Evolutionary conservation across 1,140 invertebrate genomes (phyloP).

Genomic region (Drosophila setifemur): DNA sequence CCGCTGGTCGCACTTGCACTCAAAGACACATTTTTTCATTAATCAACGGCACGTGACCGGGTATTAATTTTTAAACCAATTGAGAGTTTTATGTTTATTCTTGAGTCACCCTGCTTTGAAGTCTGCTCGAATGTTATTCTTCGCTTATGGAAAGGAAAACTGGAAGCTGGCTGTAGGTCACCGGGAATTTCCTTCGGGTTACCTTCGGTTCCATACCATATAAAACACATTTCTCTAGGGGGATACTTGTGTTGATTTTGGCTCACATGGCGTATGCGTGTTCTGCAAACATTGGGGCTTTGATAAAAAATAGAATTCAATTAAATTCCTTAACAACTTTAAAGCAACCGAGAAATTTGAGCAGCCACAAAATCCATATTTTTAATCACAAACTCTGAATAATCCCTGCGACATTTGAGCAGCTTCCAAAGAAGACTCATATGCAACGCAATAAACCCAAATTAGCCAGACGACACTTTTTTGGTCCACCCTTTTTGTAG

Average conservation of each 20-base stretch:
- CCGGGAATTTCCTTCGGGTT: not conserved
- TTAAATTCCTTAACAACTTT: constrained; percentile 27
- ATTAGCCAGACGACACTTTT: constrained; percentile 53
- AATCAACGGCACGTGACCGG: constrained; percentile 75
- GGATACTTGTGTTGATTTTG: not conserved
- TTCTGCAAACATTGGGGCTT: constrained; percentile 27
- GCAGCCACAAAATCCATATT: not conserved
- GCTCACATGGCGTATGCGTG: constrained; percentile 57
- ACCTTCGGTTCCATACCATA: not conserved
- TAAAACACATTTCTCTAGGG: too few species aligned
- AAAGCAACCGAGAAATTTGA: not conserved
- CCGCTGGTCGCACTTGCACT: constrained; percentile 15
- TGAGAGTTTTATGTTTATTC: constrained; percentile 9
- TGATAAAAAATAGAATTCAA: constrained; percentile 34
- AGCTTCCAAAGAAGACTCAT: constrained; percentile 19
- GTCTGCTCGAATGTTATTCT: not conserved
- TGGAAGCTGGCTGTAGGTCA: not conserved
- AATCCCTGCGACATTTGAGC: not conserved
- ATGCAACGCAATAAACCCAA: constrained; percentile 59
- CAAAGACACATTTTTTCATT: too few species aligned
- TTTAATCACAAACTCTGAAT: not conserved
- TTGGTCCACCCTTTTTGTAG: constrained; percentile 3
- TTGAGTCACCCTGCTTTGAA: too few species aligned
- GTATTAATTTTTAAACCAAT: constrained; percentile 69
- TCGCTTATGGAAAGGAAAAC: not conserved